Evolutionary conservation across 1,140 invertebrate genomes (phyloP).

Genomic region (Drosophila watanabei): DNA sequence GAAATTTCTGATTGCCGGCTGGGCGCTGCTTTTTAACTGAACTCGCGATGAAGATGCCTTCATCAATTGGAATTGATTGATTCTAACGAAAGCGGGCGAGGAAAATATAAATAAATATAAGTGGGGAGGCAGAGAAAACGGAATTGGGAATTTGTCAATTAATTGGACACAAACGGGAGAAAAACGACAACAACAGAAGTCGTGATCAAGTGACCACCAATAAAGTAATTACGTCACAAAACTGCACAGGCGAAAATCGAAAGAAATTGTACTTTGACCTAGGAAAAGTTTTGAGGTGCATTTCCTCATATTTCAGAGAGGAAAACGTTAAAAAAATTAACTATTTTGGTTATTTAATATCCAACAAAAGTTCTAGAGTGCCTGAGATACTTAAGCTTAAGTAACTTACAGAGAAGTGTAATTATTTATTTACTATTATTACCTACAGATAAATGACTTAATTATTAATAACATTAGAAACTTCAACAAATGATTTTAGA

Average conservation of each 20-base stretch:
- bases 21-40: constrained; percentile 36
- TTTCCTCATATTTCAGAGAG: constrained; percentile 28
- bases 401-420: no score
- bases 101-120: constrained; percentile 33
- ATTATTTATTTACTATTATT: background rate
- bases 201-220: constrained; percentile 37
- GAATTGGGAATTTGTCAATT: constrained; percentile 63
- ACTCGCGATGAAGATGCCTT: constrained; percentile 42
- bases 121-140: constrained; percentile 14
- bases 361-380: background rate
- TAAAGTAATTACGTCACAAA: constrained; percentile 52
- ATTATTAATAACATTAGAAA: background rate
- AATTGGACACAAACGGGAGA: constrained; percentile 53
- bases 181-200: constrained; percentile 40
- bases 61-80: constrained; percentile 79
- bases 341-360: background rate
- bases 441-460: background rate
- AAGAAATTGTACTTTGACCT: constrained; percentile 31
- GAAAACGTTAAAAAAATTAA: background rate
- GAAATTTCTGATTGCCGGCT: constrained; percentile 47
- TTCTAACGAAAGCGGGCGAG: constrained; percentile 68
- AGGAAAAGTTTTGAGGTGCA: background rate
- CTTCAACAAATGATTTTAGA: background rate
- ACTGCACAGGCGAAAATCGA: constrained; percentile 3
- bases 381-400: no score